Base-by-base conservation (phyloP, 2,113 vertebrate genomes). In the Lophochroa leadbeateri region DNA sequence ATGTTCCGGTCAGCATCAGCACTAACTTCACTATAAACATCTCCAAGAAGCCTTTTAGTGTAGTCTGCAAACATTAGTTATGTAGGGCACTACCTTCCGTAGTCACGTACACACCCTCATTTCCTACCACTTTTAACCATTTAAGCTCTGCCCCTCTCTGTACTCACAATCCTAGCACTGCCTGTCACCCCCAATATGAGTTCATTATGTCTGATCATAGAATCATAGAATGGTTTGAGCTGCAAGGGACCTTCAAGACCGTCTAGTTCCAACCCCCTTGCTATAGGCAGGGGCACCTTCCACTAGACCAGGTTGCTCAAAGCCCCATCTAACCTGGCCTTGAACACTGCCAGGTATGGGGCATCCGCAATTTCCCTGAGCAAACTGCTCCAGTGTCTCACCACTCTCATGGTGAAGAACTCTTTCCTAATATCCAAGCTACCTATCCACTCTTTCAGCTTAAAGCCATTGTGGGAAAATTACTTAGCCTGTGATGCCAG, bases 401-500 rank as follows among this genome's bases (percentile, higher is more conserved):
- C 14, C 57, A 58, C 21, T 21, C 21, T 58, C 33, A 35, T 5
- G 24, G 33, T 24, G 33, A 58, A 58, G 57, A 58, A 58, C 57
- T 58, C 21, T 9, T 35, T 58, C 57, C 33, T 58, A 24, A 35
- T 58, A 16, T 35, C n/a, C n/a, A 35, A 24, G 24, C 57, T 24
- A 58, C 15, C 21, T 35, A 35, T 35, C 33, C 9, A 5, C 57
- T 58, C 21, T 58, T 58, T 58, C 57, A 58, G 33, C 57, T 58
- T 58, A n/a, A 35, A 58, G 57, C 57, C 57, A 24, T 23, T 47
- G 57, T 83, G 74, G 90, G 90, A 96, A 89, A 91, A 94, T 72
- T 69, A 80, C 88, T 92, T 86, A n/a, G 29, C 25, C 83, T 95
- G 77, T 86, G 80, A 86, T 95, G 84, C 67, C 94, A 94, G 80